Conservation (phyloP, 2,113 vertebrate genomes). For the Gallinago media region DNA sequence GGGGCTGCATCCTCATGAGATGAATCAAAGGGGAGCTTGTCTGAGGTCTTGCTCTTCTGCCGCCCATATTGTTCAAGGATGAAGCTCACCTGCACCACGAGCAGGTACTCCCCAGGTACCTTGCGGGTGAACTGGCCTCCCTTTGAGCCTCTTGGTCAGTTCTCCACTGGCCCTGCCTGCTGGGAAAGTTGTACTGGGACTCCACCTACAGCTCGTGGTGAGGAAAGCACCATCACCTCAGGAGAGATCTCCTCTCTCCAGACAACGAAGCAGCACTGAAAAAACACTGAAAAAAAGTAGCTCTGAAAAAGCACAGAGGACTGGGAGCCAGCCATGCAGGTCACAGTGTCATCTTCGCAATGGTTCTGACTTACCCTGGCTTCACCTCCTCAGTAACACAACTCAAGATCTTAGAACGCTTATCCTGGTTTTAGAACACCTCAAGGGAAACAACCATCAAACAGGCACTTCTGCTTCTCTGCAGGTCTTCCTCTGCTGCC, state of each 20-base stretch:
- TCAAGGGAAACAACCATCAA: background rate
- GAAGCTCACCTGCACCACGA: background rate
- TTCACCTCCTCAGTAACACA: background rate
- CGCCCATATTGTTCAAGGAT: background rate
- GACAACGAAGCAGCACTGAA: background rate
- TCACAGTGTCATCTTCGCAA: background rate
- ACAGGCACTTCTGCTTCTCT: background rate
- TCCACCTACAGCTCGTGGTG: background rate
- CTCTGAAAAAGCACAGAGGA: fast-evolving
- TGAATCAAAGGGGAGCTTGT: too few species aligned
- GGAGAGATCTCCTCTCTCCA: background rate
- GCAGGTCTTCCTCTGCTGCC: background rate
- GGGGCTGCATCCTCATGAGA: background rate
- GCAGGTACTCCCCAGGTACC: background rate
- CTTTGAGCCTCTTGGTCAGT: fast-evolving
- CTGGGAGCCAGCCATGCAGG: background rate
- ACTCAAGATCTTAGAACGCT: background rate
- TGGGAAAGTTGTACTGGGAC: background rate
- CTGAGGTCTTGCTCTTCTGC: background rate
- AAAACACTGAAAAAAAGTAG: too few species aligned
- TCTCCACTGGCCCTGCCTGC: background rate
- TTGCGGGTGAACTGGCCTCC: too few species aligned
- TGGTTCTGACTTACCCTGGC: fast-evolving
- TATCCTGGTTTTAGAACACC: background rate
- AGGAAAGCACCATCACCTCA: too few species aligned